Conservation (phyloP, 2,113 vertebrate species). For the Anseranas semipalmata region DNA sequence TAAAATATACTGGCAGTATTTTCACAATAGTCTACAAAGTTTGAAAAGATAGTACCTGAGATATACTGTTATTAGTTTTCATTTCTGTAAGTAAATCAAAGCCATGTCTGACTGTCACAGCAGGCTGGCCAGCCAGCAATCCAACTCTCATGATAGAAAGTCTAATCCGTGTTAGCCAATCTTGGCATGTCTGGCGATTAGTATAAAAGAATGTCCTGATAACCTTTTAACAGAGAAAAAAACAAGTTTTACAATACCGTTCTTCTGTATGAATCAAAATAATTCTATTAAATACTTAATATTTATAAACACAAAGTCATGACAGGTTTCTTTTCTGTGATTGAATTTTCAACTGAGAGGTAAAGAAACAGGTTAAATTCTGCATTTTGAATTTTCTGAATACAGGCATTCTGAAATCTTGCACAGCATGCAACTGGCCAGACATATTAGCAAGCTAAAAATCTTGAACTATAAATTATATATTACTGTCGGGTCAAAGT, state of each 20-base stretch:
- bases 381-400: neutral
- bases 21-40: neutral
- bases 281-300: neutral
- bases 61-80: slow-evolving; percentile 83
- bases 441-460: neutral
- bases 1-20: neutral
- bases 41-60: slow-evolving; percentile 79
- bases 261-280: neutral
- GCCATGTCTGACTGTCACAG: slow-evolving; percentile 94
- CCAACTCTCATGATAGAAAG: slow-evolving; percentile 97
- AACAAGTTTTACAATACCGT: neutral
- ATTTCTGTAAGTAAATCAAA: slow-evolving; percentile 96
- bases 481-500: neutral
- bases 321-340: neutral
- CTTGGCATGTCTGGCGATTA: slow-evolving; percentile 97
- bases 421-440: neutral
- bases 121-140: slow-evolving; percentile 94
- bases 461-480: neutral
- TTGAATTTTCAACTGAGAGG: neutral
- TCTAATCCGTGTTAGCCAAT: slow-evolving; percentile 95
- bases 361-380: neutral
- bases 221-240: slow-evolving; percentile 78
- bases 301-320: neutral
- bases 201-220: slow-evolving; percentile 98
- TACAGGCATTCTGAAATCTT: neutral